A percentile compares a stretch with the other conserved stretches of the same genome.
Conservation (phyloP, 2,797 vertebrate genomes). For the Numenius phaeopus region DNA sequence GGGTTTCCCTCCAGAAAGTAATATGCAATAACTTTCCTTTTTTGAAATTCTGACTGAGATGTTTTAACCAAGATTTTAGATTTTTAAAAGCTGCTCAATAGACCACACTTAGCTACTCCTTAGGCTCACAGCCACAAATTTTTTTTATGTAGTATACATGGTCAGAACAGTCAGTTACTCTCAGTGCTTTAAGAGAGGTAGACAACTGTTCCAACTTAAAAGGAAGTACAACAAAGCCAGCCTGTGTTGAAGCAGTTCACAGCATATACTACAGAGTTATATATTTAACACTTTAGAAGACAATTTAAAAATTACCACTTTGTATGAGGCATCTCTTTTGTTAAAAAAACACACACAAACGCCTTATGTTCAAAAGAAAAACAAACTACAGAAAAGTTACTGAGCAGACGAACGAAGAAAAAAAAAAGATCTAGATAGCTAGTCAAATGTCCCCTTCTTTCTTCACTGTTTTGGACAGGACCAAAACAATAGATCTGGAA, state of each 20-base stretch:
- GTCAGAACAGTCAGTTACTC: background rate
- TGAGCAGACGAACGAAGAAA: background rate
- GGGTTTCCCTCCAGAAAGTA: background rate
- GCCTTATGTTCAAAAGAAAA: background rate
- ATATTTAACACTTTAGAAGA: background rate
- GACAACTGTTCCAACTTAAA: background rate
- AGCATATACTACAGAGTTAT: background rate
- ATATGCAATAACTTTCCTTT: rapidly evolving
- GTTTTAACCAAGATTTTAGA: background rate
- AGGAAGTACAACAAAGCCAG: background rate
- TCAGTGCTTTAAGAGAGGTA: background rate
- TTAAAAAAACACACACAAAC: background rate
- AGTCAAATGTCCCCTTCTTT: background rate
- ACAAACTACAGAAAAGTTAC: background rate
- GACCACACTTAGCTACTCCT: background rate
- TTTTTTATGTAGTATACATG: background rate
- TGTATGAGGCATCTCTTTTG: background rate
- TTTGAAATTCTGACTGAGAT: background rate
- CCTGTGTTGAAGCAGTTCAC: background rate
- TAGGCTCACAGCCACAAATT: background rate
- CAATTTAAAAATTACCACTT: background rate
- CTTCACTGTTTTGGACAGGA: background rate
- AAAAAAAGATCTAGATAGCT: background rate
- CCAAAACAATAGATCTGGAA: background rate
- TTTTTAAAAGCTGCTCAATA: background rate